A percentile compares a stretch with the other conserved stretches of the same genome.
These are phyloP conservation scores for Pocota personata DNA, from an alignment of 2,888 invertebrate genomes.

Conservation along the genomic window DNA sequence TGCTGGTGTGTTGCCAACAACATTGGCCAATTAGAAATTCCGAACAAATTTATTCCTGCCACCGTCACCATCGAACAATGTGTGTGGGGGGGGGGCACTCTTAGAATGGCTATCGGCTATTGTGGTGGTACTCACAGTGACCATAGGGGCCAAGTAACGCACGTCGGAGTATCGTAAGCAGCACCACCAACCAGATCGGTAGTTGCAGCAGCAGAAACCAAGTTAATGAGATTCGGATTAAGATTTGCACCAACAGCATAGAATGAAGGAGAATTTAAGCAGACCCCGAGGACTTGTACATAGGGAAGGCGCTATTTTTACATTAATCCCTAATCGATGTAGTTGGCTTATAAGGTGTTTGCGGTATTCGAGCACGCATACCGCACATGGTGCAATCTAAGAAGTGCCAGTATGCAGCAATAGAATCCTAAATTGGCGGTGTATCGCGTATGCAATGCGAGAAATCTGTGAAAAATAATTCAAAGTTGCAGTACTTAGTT, in stretches of 20 bases:
- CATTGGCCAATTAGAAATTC: constrained; percentile 72
- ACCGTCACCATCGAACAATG: constrained; percentile 31
- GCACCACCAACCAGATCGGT: background rate
- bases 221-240: constrained; percentile 73
- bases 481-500: background rate
- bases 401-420: background rate
- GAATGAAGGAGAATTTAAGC: background rate
- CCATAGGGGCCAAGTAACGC: constrained; percentile 54
- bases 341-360: constrained; percentile 59
- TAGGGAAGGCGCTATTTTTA: constrained; percentile 50
- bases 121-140: constrained; percentile 53
- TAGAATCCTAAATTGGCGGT: constrained; percentile 12
- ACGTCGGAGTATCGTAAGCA: constrained; percentile 7
- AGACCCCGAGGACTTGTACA: background rate
- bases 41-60: constrained; percentile 71
- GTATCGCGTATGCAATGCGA: background rate
- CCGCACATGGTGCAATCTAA: constrained; percentile 11
- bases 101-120: constrained; percentile 41
- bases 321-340: constrained; percentile 68
- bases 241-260: constrained; percentile 36
- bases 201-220: constrained; percentile 44
- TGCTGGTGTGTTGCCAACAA: constrained; percentile 43
- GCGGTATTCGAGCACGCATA: constrained; percentile 35
- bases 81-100: background rate
- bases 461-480: constrained; percentile 9